Conservation (phyloP, 2,797 vertebrate species). For the Nyctibius grandis region DNA sequence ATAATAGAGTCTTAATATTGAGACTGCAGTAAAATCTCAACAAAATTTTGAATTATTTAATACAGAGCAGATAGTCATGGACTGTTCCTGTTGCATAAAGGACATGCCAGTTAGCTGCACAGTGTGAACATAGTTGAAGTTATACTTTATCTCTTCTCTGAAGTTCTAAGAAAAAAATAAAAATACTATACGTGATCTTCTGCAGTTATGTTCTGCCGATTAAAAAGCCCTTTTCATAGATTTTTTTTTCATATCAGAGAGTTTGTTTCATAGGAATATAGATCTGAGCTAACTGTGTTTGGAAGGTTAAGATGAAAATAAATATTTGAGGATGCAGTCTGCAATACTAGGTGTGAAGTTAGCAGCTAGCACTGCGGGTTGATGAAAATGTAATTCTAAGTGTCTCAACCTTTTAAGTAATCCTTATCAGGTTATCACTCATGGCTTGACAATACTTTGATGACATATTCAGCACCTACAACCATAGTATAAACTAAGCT, state of each 20-base stretch:
- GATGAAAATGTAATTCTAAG: background rate
- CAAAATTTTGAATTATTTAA: constrained; percentile 32
- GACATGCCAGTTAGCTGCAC: background rate
- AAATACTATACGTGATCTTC: background rate
- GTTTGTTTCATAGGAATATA: background rate
- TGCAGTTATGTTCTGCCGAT: background rate
- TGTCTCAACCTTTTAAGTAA: background rate
- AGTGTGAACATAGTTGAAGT: background rate
- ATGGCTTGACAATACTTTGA: background rate
- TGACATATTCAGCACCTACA: background rate
- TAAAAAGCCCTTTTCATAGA: background rate
- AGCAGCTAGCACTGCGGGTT: background rate
- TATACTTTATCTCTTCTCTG: background rate
- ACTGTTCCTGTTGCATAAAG: background rate
- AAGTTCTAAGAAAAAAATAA: background rate
- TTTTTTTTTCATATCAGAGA: background rate
- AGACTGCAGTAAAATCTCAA: background rate
- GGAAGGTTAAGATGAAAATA: background rate
- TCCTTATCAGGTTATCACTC: background rate
- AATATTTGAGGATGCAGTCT: background rate
- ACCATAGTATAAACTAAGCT: background rate
- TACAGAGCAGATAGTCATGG: background rate
- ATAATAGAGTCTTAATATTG: background rate
- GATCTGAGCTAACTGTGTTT: background rate
- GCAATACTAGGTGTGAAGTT: background rate